Conservation (phyloP, 1,140 invertebrate genomes). For the Zaprionus lachaisei region DNA sequence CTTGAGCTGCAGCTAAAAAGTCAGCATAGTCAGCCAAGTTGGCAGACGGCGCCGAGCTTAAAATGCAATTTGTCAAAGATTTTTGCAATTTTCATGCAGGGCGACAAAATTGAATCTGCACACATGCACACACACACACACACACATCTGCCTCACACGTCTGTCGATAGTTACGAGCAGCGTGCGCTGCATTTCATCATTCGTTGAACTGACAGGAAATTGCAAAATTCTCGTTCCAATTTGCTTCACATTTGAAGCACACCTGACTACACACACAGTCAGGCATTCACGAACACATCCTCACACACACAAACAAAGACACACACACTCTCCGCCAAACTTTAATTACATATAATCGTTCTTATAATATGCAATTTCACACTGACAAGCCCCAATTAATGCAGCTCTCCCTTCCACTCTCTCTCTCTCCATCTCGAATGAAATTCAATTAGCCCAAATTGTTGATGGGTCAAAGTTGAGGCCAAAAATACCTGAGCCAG, state of each 20-base stretch:
- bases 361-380: constrained; percentile 47
- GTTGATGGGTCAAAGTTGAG: constrained; percentile 7
- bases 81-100: constrained; percentile 72
- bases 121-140: constrained; percentile 31
- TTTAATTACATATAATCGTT: constrained; percentile 58
- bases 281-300: not conserved
- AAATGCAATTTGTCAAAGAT: constrained; percentile 81
- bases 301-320: not conserved
- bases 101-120: constrained; percentile 67
- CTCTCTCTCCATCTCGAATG: not conserved
- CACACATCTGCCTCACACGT: not conserved
- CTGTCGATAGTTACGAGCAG: constrained; percentile 17
- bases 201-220: constrained; percentile 59
- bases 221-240: constrained; percentile 64
- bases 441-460: constrained; percentile 28
- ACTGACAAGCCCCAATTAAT: constrained; percentile 47
- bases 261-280: not conserved
- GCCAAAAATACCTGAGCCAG: not conserved
- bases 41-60: constrained; percentile 16
- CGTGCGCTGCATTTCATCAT: constrained; percentile 51
- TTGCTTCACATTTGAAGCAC: constrained; percentile 27
- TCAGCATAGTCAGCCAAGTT: constrained; percentile 31
- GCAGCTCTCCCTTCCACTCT: not conserved
- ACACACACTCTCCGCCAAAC: constrained; percentile 17
- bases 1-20: constrained; percentile 56